These are phyloP conservation scores for Hylia prasina DNA, from an alignment of 2,113 vertebrate species.

Conservation along the genomic window DNA sequence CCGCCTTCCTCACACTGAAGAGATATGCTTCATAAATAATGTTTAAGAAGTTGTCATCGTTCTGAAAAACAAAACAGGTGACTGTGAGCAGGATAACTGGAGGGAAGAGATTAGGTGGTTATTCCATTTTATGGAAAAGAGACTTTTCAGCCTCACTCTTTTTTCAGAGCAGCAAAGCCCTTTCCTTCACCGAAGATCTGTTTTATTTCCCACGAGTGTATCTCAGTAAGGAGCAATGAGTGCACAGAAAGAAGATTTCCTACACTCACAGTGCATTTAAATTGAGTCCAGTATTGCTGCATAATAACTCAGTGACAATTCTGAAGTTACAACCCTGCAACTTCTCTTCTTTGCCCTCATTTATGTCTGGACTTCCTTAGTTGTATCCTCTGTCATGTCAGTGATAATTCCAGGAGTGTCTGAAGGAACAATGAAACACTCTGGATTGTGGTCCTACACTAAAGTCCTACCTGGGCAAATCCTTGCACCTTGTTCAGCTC, in stretches of 20 bases:
- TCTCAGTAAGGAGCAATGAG: neutral
- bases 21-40: constrained; percentile 90
- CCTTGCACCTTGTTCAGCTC: neutral
- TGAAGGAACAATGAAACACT: neutral
- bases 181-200: neutral
- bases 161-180: neutral
- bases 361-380: neutral
- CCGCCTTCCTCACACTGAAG: constrained; percentile 67
- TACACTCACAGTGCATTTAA: neutral
- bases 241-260: neutral
- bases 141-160: neutral
- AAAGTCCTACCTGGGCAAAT: neutral
- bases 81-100: neutral
- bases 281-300: neutral
- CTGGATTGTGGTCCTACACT: neutral
- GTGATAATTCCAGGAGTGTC: neutral
- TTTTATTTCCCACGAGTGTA: neutral
- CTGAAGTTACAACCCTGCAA: neutral
- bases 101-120: neutral
- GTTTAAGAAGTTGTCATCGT: constrained; percentile 88
- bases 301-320: neutral
- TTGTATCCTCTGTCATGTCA: neutral
- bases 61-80: constrained; percentile 78
- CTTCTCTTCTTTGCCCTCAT: neutral
- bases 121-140: neutral